A percentile compares a stretch with the other conserved stretches of the same genome.
These are phyloP conservation scores for Coracopsis vasa DNA, from an alignment of 2,113 vertebrate genomes.

Conservation along the genomic window DNA sequence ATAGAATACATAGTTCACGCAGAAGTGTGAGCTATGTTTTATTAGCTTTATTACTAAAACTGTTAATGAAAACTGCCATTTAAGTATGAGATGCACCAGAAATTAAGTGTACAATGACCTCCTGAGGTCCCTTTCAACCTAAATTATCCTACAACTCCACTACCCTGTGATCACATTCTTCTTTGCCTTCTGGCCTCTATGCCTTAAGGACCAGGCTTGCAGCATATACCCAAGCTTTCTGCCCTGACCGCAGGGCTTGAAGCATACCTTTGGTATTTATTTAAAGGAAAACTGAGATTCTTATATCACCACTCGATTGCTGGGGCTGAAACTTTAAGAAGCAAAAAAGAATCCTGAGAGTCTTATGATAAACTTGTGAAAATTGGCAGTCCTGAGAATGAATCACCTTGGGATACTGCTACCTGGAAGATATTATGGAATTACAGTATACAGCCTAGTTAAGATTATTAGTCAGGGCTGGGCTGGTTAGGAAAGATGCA, in stretches of 20 bases:
- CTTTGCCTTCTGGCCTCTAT: background rate
- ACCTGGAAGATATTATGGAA: conserved; percentile 7
- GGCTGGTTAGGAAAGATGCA: background rate
- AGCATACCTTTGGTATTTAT: background rate
- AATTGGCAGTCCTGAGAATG: background rate
- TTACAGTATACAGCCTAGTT: background rate
- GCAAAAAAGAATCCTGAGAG: background rate
- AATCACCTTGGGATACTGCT: background rate
- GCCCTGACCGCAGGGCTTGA: accelerated
- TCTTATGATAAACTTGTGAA: conserved; percentile 23
- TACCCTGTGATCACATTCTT: background rate
- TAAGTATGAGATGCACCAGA: background rate
- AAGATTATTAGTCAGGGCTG: background rate
- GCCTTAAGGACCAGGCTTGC: background rate
- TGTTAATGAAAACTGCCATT: background rate
- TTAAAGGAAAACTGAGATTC: conserved; percentile 6
- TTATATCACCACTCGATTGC: background rate
- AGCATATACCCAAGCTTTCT: background rate
- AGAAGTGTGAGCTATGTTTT: background rate
- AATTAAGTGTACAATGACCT: background rate
- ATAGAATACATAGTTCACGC: background rate
- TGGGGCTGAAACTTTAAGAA: background rate
- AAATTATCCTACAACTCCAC: background rate
- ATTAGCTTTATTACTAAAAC: background rate
- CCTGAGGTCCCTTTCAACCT: background rate